Percentiles rank a stretch among this genome's conserved stretches.
Conservation (phyloP, 2,888 invertebrate genomes). For the Pollenia griseotomentosa region DNA sequence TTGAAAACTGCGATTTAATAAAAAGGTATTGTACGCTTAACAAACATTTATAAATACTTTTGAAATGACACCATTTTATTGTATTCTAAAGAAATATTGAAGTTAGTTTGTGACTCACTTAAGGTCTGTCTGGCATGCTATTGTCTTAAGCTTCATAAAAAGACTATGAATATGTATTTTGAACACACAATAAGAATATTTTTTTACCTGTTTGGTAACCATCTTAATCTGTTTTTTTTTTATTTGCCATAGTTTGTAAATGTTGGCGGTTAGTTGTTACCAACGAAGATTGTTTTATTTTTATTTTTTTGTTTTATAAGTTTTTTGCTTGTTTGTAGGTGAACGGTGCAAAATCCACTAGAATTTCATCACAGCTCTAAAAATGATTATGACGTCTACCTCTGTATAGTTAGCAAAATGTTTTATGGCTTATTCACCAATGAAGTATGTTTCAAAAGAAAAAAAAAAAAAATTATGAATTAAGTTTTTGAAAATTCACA, state of each 20-base stretch:
- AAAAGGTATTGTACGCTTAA: not conserved
- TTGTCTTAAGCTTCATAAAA: not conserved
- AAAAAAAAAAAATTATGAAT: too few species aligned
- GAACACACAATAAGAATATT: not conserved
- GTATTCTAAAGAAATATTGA: conserved; percentile 34
- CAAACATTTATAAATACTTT: conserved; percentile 27
- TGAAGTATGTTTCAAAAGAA: too few species aligned
- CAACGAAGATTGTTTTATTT: conserved; percentile 8
- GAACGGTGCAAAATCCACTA: conserved; percentile 50
- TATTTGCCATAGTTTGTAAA: conserved; percentile 5
- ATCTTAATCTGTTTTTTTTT: conserved; percentile 16
- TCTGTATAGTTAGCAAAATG: not conserved
- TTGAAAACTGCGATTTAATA: conserved; percentile 27
- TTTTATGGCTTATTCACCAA: not conserved
- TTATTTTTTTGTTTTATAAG: not conserved
- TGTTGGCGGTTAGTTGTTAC: not conserved
- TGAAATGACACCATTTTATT: conserved; percentile 39
- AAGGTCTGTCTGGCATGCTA: conserved; percentile 3
- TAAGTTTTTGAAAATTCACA: too few species aligned
- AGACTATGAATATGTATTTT: not conserved
- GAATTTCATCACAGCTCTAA: conserved; percentile 63
- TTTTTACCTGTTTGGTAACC: conserved; percentile 45
- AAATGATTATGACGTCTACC: conserved; percentile 48
- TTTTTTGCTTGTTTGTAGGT: conserved; percentile 19
- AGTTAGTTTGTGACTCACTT: conserved; percentile 31